Evolutionary conservation across 1,140 invertebrate species (phyloP).

Genomic region (Pentalonia nigronervosa): DNA sequence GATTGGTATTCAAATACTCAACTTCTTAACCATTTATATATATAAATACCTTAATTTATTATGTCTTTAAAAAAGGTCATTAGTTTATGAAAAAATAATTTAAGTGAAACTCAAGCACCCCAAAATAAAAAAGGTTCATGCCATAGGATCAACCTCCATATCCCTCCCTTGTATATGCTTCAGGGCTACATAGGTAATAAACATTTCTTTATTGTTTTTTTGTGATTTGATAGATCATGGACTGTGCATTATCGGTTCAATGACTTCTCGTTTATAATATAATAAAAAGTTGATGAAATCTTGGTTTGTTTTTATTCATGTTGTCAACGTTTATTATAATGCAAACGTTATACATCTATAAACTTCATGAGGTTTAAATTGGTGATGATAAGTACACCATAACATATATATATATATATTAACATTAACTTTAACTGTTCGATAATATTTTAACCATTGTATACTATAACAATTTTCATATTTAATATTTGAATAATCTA

Average conservation of each 20-base stretch:
- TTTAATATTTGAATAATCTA: neutral
- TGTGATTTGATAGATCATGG: neutral
- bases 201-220: no score
- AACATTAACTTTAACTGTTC: neutral
- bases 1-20: neutral
- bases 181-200: no score
- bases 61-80: no score
- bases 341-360: neutral
- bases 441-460: neutral
- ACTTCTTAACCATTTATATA: no score
- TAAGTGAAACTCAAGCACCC: neutral
- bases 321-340: neutral
- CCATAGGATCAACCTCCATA: no score
- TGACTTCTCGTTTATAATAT: neutral
- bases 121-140: no score
- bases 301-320: neutral
- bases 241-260: neutral
- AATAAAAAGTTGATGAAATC: constrained; percentile 1
- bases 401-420: neutral
- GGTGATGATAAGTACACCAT: neutral
- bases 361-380: neutral
- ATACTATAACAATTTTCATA: neutral
- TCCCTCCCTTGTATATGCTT: no score
- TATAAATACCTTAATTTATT: neutral
- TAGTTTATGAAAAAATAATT: no score